These are phyloP conservation scores for Pomacea canaliculata DNA, from an alignment of 2,888 invertebrate genomes.

Conservation along the genomic window DNA sequence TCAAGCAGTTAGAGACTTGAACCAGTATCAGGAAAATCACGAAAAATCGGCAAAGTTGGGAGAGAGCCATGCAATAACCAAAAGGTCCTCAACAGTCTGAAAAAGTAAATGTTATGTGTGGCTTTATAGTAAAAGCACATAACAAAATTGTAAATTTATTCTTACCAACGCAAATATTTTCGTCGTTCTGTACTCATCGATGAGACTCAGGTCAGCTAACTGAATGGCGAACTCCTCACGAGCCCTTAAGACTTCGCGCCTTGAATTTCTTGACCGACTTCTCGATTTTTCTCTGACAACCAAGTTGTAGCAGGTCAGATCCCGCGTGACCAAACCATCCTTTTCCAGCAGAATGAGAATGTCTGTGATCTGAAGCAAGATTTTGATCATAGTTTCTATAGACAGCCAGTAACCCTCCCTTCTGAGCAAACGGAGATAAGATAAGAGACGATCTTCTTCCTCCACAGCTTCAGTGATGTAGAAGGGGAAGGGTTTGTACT, in stretches of 20 bases:
- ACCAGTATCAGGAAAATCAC: too few relatives aligned
- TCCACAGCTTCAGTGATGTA: constrained; percentile 13
- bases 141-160: too few relatives aligned
- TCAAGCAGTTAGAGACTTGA: too few relatives aligned
- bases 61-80: too few relatives aligned
- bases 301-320: constrained; percentile 10
- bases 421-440: background rate
- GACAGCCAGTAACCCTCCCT: background rate
- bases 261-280: background rate
- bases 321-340: background rate
- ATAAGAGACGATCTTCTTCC: background rate
- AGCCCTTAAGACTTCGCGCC: background rate
- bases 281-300: background rate
- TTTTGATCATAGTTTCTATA: background rate
- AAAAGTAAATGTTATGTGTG: too few relatives aligned
- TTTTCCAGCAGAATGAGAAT: background rate
- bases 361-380: background rate
- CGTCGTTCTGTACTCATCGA: background rate
- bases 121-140: too few relatives aligned
- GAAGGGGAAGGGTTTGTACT: constrained; percentile 8
- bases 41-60: too few relatives aligned
- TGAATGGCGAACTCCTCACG: background rate
- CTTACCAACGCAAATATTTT: too few relatives aligned
- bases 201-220: background rate
- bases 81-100: too few relatives aligned